Percentiles rank a stretch among this genome's conserved stretches.
Conservation (phyloP, 2,113 vertebrate genomes). For the Rhegmatorhina hoffmannsi region DNA sequence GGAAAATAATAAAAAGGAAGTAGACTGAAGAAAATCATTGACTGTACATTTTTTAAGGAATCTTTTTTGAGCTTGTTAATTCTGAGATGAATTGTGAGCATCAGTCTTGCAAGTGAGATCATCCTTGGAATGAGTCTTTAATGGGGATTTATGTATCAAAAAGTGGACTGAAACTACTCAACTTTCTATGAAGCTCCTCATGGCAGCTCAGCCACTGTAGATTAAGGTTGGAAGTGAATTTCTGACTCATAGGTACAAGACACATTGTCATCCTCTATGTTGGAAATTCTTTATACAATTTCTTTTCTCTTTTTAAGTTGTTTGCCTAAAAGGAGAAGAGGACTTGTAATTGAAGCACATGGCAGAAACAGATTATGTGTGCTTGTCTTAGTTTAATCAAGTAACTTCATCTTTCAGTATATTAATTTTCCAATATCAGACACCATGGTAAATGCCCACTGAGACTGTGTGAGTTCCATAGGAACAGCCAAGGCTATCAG, state of each 20-base stretch:
- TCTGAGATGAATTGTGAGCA: slow-evolving; percentile 10
- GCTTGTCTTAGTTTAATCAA: neutral
- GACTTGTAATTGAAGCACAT: neutral
- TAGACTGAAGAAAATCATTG: neutral
- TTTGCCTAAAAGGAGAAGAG: neutral
- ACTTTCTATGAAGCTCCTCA: neutral
- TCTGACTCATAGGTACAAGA: slow-evolving; percentile 20
- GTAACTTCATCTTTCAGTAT: neutral
- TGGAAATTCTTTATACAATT: neutral
- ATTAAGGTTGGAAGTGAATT: neutral
- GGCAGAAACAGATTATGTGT: neutral
- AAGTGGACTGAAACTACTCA: neutral
- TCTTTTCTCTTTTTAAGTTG: neutral
- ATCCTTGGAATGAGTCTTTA: neutral
- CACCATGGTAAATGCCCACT: neutral
- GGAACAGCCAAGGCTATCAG: neutral
- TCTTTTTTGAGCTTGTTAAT: slow-evolving; percentile 3
- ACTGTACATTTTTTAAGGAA: neutral
- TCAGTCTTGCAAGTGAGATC: neutral
- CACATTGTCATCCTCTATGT: neutral
- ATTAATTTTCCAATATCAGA: neutral
- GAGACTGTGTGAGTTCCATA: neutral
- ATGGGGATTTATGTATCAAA: neutral
- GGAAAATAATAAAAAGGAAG: slow-evolving; percentile 32
- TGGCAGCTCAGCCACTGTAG: neutral